These are phyloP conservation scores for Dipodomys stephensi DNA, from an alignment of 2,113 vertebrate species.

Conservation along the genomic window DNA sequence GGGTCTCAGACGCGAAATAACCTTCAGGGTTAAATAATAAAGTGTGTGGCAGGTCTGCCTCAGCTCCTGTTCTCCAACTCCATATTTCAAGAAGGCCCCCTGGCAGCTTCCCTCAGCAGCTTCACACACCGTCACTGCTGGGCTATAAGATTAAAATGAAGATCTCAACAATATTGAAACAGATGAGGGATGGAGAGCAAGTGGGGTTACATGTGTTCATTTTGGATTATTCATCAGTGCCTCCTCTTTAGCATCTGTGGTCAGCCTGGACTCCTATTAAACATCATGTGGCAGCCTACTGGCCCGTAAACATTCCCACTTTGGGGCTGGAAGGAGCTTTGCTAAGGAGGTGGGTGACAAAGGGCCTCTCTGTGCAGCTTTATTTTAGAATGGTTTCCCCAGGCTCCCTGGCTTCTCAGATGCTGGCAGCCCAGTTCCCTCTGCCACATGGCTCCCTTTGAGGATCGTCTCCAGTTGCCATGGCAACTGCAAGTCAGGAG, in stretches of 20 bases:
- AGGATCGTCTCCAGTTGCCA: constrained; percentile 86
- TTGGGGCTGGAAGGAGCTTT: neutral
- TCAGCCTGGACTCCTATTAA: neutral
- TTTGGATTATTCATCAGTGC: neutral
- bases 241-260: neutral
- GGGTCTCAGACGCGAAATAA: neutral
- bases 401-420: constrained; percentile 47
- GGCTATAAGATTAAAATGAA: neutral
- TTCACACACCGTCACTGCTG: neutral
- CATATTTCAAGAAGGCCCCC: neutral
- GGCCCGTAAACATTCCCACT: neutral
- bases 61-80: too few relatives aligned
- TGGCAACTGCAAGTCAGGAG: constrained; percentile 86
- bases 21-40: neutral
- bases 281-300: neutral
- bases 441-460: constrained; percentile 61
- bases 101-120: neutral
- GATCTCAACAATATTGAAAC: neutral
- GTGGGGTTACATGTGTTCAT: neutral
- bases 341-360: neutral
- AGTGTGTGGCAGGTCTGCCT: neutral
- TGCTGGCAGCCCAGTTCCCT: constrained; percentile 51
- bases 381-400: constrained; percentile 37
- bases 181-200: neutral
- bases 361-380: constrained; percentile 13